phyloP scores from a whole-genome alignment of 2,888 invertebrate species.

The Spisula solida region DNA sequence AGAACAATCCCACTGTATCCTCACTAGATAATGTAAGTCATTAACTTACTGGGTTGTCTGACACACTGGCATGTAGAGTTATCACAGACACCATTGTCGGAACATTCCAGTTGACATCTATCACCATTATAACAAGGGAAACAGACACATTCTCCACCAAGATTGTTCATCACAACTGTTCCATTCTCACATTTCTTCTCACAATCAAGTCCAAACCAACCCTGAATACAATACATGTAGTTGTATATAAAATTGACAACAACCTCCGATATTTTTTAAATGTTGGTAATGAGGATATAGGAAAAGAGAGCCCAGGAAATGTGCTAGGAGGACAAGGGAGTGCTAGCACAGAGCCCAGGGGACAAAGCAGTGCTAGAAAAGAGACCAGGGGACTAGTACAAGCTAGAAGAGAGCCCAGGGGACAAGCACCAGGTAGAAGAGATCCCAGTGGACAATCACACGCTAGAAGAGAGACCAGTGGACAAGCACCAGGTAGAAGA shows the following conservation, averaged over 20 bases:
- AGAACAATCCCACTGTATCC: no score
- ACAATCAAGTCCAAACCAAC: constrained; percentile 78
- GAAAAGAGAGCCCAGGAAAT: no score
- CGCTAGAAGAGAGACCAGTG: no score
- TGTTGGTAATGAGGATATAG: no score
- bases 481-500: no score
- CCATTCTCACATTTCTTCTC: constrained; percentile 75
- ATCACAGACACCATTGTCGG: constrained; percentile 71
- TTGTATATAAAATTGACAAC: background rate
- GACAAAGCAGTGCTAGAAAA: no score
- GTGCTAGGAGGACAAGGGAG: no score
- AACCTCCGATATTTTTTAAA: no score
- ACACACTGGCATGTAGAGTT: constrained; percentile 30
- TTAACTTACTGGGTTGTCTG: constrained; percentile 52
- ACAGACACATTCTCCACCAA: constrained; percentile 76
- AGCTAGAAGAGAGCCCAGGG: background rate
- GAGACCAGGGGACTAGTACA: no score
- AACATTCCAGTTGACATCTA: constrained; percentile 79
- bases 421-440: background rate
- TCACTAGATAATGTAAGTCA: background rate
- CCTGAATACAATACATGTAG: constrained; percentile 54
- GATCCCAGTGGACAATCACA: no score
- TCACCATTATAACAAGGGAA: constrained; percentile 77
- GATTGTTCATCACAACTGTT: constrained; percentile 52
- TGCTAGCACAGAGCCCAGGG: no score